Conservation (phyloP, 2,888 invertebrate genomes). For the Autographa gamma region DNA sequence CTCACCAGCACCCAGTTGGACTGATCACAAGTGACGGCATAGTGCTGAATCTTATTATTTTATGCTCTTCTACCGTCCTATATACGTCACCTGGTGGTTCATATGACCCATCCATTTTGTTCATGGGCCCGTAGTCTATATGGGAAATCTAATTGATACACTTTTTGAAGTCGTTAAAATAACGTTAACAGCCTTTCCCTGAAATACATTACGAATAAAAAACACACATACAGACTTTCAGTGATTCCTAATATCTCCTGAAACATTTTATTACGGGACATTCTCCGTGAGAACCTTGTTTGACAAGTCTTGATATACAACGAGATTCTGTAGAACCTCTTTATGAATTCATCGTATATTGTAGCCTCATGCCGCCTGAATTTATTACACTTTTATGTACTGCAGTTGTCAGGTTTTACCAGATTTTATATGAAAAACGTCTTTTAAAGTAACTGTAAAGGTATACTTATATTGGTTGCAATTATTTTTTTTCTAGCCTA, state of each 20-base stretch:
- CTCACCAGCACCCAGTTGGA: no score
- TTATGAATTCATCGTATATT: constrained; percentile 19
- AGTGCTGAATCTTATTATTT: no score
- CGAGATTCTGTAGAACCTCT: constrained; percentile 9
- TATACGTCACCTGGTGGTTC: no score
- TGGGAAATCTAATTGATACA: no score
- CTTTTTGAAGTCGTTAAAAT: background rate
- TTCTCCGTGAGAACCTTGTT: background rate
- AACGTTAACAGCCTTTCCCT: background rate
- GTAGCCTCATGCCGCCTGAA: constrained; percentile 15
- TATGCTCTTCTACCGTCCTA: no score
- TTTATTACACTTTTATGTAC: constrained; percentile 15
- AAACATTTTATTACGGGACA: background rate
- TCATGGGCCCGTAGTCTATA: no score
- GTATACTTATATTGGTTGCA: no score
- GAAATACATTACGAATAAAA: background rate
- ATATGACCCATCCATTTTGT: no score
- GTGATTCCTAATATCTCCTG: background rate
- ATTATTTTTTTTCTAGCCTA: no score
- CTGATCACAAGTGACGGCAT: no score
- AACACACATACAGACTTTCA: background rate
- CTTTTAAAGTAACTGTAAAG: background rate
- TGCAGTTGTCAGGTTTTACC: background rate
- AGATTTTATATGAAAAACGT: constrained; percentile 1
- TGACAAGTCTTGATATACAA: background rate